These are phyloP conservation scores for Bombyx huttoni DNA, from an alignment of 2,888 invertebrate species.

Conservation along the genomic window DNA sequence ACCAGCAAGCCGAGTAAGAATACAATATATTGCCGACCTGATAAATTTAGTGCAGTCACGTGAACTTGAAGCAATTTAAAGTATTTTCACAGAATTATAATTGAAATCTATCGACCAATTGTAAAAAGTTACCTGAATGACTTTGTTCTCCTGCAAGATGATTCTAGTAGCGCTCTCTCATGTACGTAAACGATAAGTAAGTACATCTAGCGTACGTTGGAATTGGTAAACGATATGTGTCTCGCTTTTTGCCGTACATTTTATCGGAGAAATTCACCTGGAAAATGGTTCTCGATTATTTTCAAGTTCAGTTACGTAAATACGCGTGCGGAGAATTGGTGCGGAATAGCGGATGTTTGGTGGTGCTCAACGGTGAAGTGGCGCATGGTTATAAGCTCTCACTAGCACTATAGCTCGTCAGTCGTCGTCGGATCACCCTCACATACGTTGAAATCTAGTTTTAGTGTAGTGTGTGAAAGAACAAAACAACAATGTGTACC, in stretches of 20 bases:
- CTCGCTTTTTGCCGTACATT: slow-evolving; percentile 65
- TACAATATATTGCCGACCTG: no score
- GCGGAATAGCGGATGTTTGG: slow-evolving; percentile 73
- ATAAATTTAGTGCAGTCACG: no score
- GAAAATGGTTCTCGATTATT: slow-evolving; percentile 70
- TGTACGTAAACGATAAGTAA: slow-evolving; percentile 22
- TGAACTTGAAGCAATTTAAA: no score
- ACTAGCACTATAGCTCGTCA: slow-evolving; percentile 51
- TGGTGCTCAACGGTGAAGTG: slow-evolving; percentile 63
- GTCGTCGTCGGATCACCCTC: slow-evolving; percentile 61
- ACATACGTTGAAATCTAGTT: slow-evolving; percentile 49
- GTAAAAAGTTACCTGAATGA: slow-evolving; percentile 48
- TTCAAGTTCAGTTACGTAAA: slow-evolving; percentile 74
- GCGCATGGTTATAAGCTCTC: slow-evolving; percentile 67
- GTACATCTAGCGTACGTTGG: slow-evolving; percentile 16
- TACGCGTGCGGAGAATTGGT: slow-evolving; percentile 69
- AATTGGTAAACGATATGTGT: slow-evolving; percentile 50
- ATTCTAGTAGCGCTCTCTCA: slow-evolving; percentile 30
- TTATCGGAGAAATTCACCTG: slow-evolving; percentile 72
- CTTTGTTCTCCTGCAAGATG: slow-evolving; percentile 40
- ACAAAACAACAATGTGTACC: slow-evolving; percentile 51
- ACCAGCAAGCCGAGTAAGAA: no score
- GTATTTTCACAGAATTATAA: slow-evolving; percentile 14
- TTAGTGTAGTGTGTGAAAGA: slow-evolving; percentile 52
- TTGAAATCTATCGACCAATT: slow-evolving; percentile 37